These are phyloP conservation scores for Drosophila willistoni DNA, from an alignment of 1,140 invertebrate genomes.

Conservation along the genomic window DNA sequence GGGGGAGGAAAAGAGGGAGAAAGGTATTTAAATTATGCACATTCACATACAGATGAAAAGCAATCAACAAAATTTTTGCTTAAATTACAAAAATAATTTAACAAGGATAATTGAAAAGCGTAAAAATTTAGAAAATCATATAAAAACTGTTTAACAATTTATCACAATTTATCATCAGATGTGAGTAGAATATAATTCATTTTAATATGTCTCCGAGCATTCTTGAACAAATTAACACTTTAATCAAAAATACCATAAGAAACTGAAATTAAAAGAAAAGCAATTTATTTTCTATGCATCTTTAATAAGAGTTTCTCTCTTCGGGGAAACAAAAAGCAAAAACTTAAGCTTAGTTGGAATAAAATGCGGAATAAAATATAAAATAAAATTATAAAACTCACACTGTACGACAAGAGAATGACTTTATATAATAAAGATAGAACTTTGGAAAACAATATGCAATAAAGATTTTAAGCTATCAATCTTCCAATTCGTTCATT, in stretches of 20 bases:
- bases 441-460: too few relatives aligned
- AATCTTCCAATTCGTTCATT: too few relatives aligned
- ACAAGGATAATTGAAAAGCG: not conserved
- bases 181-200: too few relatives aligned
- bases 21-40: too few relatives aligned
- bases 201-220: too few relatives aligned
- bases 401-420: not conserved
- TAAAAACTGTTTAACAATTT: not conserved
- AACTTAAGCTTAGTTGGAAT: not conserved
- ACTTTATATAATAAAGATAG: too few relatives aligned
- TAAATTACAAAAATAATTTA: constrained; percentile 1
- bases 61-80: not conserved
- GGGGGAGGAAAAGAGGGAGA: not conserved
- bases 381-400: not conserved
- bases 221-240: not conserved
- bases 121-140: not conserved
- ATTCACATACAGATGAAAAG: not conserved
- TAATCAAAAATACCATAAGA: not conserved
- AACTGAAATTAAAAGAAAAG: not conserved
- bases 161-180: too few relatives aligned
- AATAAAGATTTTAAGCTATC: too few relatives aligned
- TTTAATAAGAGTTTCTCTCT: not conserved
- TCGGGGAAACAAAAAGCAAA: not conserved
- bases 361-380: not conserved
- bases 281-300: not conserved